Conservation (phyloP, 2,888 invertebrate species). For the Melangyna quadrimaculata region DNA sequence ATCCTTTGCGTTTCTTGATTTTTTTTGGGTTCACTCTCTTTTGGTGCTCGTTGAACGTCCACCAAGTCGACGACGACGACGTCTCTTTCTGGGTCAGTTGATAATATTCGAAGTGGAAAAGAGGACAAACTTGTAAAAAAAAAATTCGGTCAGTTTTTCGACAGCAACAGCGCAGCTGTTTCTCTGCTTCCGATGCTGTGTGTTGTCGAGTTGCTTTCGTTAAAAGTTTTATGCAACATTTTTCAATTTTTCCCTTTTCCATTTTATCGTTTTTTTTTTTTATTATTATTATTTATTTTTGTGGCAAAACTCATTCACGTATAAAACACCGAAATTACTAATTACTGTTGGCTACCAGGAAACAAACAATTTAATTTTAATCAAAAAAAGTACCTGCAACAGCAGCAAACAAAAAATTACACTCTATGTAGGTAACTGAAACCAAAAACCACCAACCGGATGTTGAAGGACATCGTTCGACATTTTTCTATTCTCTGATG, state of each 20-base stretch:
- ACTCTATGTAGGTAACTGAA: neutral
- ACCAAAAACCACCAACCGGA: conserved; percentile 44
- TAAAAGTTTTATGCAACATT: conserved; percentile 54
- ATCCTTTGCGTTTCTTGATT: neutral
- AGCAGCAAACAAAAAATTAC: neutral
- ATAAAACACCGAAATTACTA: conserved; percentile 50
- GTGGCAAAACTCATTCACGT: conserved; percentile 63
- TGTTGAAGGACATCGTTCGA: conserved; percentile 34
- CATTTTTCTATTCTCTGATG: neutral
- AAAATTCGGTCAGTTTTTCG: conserved; percentile 48
- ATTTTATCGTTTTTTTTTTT: neutral
- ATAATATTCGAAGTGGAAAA: conserved; percentile 56
- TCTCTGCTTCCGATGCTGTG: neutral
- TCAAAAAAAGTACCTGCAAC: conserved; percentile 33
- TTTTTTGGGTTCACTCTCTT: conserved; percentile 4
- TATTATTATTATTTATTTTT: neutral
- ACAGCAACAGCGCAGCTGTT: conserved; percentile 31
- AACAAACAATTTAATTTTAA: conserved; percentile 65
- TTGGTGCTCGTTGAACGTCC: conserved; percentile 1
- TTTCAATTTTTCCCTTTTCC: conserved; percentile 32
- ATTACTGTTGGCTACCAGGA: conserved; percentile 65
- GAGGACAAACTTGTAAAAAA: conserved; percentile 47
- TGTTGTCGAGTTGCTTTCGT: conserved; percentile 35
- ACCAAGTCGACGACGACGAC: neutral
- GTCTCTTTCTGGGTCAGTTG: conserved; percentile 38